A percentile compares a stretch with the other conserved stretches of the same genome.
Conservation (phyloP, 2,113 vertebrate species). For the Cranoglanis bouderius region DNA sequence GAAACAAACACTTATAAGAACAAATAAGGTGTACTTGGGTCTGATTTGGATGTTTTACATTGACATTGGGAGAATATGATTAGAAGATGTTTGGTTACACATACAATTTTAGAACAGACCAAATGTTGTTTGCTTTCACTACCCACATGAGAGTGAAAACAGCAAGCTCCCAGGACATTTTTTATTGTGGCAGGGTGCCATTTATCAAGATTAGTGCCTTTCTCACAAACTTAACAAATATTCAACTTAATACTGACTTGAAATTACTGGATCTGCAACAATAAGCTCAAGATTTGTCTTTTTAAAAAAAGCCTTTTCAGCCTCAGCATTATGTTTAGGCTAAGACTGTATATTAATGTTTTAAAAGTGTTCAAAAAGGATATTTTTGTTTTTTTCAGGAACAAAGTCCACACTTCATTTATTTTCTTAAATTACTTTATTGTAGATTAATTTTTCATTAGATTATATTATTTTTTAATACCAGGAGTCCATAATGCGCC, state of each 20-base stretch:
- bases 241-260: not conserved
- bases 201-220: not conserved
- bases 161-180: not conserved
- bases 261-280: not conserved
- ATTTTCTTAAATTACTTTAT: not conserved
- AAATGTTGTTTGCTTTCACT: not conserved
- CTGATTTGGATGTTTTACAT: not conserved
- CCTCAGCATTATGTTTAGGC: not conserved
- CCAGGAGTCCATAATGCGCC: constrained; percentile 21
- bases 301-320: not conserved
- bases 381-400: not conserved
- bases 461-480: not conserved
- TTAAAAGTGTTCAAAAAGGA: not conserved
- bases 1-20: not conserved
- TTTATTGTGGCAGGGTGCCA: not conserved
- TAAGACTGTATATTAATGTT: not conserved
- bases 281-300: not conserved
- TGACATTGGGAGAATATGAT: not conserved
- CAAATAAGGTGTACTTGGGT: not conserved
- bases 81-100: not conserved
- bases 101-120: not conserved
- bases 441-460: not conserved
- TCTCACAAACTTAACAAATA: not conserved
- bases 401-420: not conserved
- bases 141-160: not conserved